These are phyloP conservation scores for Fringilla coelebs DNA, from an alignment of 2,797 vertebrate genomes.

Conservation along the genomic window DNA sequence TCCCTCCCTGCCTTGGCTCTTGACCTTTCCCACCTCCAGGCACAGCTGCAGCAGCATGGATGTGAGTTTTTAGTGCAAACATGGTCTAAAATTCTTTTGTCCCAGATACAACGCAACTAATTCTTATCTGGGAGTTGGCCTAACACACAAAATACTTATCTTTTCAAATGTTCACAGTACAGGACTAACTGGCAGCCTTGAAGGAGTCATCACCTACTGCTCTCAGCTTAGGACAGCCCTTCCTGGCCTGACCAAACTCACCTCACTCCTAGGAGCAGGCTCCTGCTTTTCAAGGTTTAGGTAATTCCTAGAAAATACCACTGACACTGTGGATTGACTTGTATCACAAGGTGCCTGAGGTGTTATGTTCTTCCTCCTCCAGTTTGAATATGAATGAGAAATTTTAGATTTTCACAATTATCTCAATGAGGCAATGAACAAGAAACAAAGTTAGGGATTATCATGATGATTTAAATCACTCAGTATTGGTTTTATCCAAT, in stretches of 20 bases:
- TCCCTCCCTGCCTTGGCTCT: neutral
- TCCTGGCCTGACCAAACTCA: neutral
- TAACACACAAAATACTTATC: neutral
- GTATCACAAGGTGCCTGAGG: neutral
- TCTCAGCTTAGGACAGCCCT: neutral
- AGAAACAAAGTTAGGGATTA: neutral
- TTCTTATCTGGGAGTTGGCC: neutral
- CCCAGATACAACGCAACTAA: neutral
- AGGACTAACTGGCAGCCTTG: neutral
- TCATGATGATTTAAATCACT: neutral
- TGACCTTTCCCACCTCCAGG: neutral
- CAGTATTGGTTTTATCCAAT: neutral
- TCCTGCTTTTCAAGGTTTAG: neutral
- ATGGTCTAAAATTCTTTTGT: neutral
- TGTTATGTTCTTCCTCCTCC: neutral
- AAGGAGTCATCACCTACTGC: neutral
- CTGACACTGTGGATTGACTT: neutral
- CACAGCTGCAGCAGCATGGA: rapidly evolving
- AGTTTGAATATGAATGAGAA: neutral
- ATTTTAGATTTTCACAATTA: neutral
- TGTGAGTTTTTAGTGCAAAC: neutral
- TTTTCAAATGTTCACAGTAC: neutral
- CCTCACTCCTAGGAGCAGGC: neutral
- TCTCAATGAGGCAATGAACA: neutral
- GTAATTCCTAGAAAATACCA: neutral